These are phyloP conservation scores for Motacilla tschutschensis DNA, from an alignment of 2,113 vertebrate genomes.

Conservation along the genomic window DNA sequence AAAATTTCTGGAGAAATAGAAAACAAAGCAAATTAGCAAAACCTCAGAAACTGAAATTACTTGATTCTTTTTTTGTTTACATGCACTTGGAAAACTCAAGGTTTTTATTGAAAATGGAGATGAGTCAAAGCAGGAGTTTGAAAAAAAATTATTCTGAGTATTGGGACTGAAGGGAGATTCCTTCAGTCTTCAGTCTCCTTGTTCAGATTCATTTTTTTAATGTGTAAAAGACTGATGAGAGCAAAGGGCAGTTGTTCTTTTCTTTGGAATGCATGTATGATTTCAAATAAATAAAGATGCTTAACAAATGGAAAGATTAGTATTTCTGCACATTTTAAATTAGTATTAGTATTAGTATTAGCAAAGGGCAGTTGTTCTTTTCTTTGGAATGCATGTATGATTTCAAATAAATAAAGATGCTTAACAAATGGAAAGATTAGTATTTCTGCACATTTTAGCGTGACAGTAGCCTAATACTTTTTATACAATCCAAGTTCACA, in stretches of 20 bases:
- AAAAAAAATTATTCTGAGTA: not conserved
- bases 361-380: not conserved
- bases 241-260: not conserved
- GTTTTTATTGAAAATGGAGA: not conserved
- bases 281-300: conserved; percentile 41
- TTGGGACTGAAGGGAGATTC: not conserved
- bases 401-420: conserved; percentile 41
- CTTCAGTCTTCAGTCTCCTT: not conserved
- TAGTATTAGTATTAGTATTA: no score
- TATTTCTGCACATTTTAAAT: conserved; percentile 37
- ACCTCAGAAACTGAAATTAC: not conserved
- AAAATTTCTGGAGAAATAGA: not conserved
- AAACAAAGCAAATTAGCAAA: not conserved
- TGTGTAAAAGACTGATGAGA: not conserved
- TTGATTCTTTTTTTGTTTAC: not conserved
- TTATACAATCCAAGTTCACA: conserved; percentile 5
- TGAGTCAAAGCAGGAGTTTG: not conserved
- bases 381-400: conserved; percentile 8
- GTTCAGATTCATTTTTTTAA: not conserved
- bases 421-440: conserved; percentile 51
- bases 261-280: conserved; percentile 9
- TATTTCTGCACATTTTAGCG: conserved; percentile 29
- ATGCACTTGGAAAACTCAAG: not conserved
- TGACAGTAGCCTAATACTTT: conserved; percentile 23
- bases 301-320: conserved; percentile 51